Evolutionary conservation across 2,113 vertebrate species (phyloP).

Genomic region (Albula goreensis): DNA sequence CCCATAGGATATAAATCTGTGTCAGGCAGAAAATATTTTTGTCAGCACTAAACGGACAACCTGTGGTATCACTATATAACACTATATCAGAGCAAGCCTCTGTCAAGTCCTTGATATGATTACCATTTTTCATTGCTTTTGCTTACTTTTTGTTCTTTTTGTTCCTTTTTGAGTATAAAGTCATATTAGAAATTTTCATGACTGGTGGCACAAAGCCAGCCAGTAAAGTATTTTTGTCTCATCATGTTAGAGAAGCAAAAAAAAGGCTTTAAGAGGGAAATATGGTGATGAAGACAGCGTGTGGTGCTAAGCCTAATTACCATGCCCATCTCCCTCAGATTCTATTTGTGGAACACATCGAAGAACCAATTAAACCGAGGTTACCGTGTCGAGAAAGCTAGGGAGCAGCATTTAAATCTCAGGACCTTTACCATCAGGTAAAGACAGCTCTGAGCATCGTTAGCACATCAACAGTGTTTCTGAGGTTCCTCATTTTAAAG

Average conservation of each 20-base stretch:
- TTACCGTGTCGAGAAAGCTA: constrained; percentile 45
- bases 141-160: not conserved
- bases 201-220: not conserved
- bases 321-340: constrained; percentile 37
- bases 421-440: constrained; percentile 6
- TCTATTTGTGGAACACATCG: constrained; percentile 48
- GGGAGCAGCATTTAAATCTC: constrained; percentile 27
- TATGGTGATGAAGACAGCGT: constrained; percentile 42
- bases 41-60: not conserved
- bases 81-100: not conserved
- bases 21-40: not conserved
- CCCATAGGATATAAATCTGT: not conserved
- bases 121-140: not conserved
- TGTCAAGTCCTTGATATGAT: not conserved
- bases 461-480: not conserved
- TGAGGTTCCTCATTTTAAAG: not conserved
- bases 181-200: not conserved
- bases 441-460: constrained; percentile 17
- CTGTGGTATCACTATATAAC: not conserved
- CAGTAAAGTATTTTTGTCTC: not conserved
- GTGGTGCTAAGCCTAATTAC: constrained; percentile 54
- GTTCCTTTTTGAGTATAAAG: not conserved
- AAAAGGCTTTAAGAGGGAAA: constrained; percentile 15
- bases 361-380: constrained; percentile 56
- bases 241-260: not conserved